Base-by-base conservation (phyloP, 1,140 invertebrate genomes). In the Drosophila punjabiensis region DNA sequence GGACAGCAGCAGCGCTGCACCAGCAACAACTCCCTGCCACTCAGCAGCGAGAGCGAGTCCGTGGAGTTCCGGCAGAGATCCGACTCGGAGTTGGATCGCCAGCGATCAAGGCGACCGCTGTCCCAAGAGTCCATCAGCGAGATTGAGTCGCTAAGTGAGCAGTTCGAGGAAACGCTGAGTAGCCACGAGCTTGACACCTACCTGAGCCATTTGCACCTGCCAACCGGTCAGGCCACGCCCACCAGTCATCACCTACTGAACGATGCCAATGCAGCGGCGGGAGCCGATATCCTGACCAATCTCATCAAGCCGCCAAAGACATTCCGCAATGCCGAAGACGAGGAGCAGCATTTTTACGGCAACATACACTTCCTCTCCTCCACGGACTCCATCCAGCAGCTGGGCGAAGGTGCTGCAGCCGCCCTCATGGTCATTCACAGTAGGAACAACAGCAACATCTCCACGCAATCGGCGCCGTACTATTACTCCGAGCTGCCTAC, bases 401-500 rank as follows among this genome's bases (percentile, higher is more conserved):
- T 81, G 61, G 90, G 82, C 8, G 61, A 32, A 11, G 58, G 59
- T 3, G 47, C 30, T 0, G 60, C 69, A 8, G 71, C 71, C 2
- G 85, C 82, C 0, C 39, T 84, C 16, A 88, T 90, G 8, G 91
- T 92, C 0, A 58, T 90, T 11, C 92, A 93, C 20, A 93, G 92
- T 66, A 81, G 92, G 3, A 93, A 92, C 59, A 93, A 93, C 53
- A 93, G 92, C 60, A 93, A 93, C 47, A 91, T 93, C 4, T 93
- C 94, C 24, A 95, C 94, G 39, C 95, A 95, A 69, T 94, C 95
- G 16, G 97, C 96, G 16, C 97, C 97, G 1, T 97, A 98, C 89
- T 98, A 98, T 86, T 98, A 98, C 93, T 97, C 97, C 0, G 97
- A 98, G 93, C 13, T 92, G n/a, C 62, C 89, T 0, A 73, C 71